Base-by-base conservation (phyloP, 2,888 invertebrate species). In the Laothoe populi region DNA sequence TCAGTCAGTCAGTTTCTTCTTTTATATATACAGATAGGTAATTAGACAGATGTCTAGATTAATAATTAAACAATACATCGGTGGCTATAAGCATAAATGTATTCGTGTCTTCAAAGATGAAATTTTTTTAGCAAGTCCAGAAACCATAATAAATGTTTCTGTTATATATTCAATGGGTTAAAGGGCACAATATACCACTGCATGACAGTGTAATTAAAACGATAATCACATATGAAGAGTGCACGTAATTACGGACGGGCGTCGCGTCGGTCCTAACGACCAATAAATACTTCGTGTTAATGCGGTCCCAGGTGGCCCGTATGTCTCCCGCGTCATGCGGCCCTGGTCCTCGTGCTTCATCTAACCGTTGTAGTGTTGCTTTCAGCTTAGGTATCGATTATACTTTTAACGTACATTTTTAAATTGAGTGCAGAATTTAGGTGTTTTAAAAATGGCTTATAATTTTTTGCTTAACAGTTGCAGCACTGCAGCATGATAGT, bases 221-320 rank as follows among this genome's bases (percentile, higher is more conserved):
- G 53, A 35, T 53, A 53, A 53, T 53, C 59, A 42, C 63, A 19
- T 26, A 53, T 59, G 63, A 40, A 59, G 59, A 45, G 59, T 59
- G 57, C 57, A 44, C 26, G 45, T 44, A 53, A 53, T 53, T 53
- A 31, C 53, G 48, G 46, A 48, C 24, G 31, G 35, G 53, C 53
- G 53, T 49, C 49, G 49, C 49, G 49, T 53, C 31, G 53, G 35
- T 31, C 53, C 53, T 53, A 53, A 53, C 53, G 53, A 53, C 53
- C 53, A 53, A 53, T 53, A 53, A 53, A 53, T 53, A 53, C 35
- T 19, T 53, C 53, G 63, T 48, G 59, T 57, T 64, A 65, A 66
- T 64, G 42, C 59, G 59, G 40, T 60, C 65, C 68, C 68, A 68
- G 68, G 64, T 68, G 68, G 45, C 44, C 65, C 35, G 60, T 67